Percentiles rank a stretch among this genome's conserved stretches.
These are phyloP conservation scores for Anolis sagrei DNA, from an alignment of 2,113 vertebrate species.

Conservation along the genomic window DNA sequence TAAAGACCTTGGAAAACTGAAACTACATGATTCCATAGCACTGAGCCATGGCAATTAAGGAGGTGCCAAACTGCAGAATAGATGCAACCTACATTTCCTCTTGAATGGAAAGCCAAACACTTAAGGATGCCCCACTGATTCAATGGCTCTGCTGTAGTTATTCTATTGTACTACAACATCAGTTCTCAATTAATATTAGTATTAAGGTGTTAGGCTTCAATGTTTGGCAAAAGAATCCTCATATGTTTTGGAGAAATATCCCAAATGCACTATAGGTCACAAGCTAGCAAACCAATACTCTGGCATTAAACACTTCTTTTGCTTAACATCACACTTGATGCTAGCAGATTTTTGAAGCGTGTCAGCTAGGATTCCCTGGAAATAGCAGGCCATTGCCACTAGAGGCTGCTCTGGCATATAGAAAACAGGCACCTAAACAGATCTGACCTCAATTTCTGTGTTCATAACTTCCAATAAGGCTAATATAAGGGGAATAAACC, in stretches of 20 bases:
- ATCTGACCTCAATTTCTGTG: neutral
- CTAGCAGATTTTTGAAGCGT: neutral
- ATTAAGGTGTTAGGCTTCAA: too few relatives aligned
- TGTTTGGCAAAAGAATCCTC: neutral
- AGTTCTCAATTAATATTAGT: too few relatives aligned
- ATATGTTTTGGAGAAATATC: neutral
- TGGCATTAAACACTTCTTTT: neutral
- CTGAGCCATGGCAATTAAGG: too few relatives aligned
- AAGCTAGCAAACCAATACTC: neutral
- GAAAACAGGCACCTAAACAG: neutral
- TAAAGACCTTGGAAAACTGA: too few relatives aligned
- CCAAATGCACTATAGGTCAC: neutral
- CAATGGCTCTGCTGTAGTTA: too few relatives aligned
- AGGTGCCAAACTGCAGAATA: too few relatives aligned
- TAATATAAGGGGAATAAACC: neutral
- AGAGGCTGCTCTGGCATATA: conserved; percentile 1
- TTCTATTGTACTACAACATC: too few relatives aligned
- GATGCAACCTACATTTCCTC: too few relatives aligned
- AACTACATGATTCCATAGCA: too few relatives aligned
- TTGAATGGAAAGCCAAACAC: too few relatives aligned
- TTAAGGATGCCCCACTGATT: too few relatives aligned
- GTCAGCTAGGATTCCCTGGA: neutral
- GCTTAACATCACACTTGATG: neutral
- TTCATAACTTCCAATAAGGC: neutral
- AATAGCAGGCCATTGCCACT: neutral